Base-by-base conservation (phyloP, 1,140 invertebrate genomes). In the Goniozus legneri region DNA sequence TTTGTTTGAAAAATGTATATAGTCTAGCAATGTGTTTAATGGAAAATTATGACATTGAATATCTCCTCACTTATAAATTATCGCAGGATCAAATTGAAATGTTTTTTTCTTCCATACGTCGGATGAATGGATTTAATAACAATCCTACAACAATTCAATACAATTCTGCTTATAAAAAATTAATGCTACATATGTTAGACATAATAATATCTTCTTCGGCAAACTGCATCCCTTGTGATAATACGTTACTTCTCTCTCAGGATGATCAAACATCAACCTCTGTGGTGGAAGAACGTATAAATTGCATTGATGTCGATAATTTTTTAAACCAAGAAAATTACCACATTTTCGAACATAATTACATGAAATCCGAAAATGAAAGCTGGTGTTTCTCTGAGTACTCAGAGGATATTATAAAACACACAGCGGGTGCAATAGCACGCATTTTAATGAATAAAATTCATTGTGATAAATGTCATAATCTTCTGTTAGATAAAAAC, bases 51-150 rank as follows among this genome's bases (percentile, higher is more conserved):
- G 18, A 12, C 19, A n/a, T 7, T 24, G 21, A 41, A 27, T 41
- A 41, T 16, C 7, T 27, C n/a, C 8, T 24, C 8, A 6, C 13
- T n/a, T 27, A 24, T 27, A 41, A 24, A 21, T 24, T 22, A 12
- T 41, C 13, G 22, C 20, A 41, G 16, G 44, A 43, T 33, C 32
- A 47, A 33, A 16, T 73, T 13, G 67, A 75, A 58, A 36, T 71
- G 16, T 63, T 73, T 42, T 76, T 76, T 46, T 42, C 54, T 16
- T 44, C 44, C 15, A 44, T 50, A 16, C 16, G 47, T 13, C 22
- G 41, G n/a, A 50, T 50, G 47, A 50, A 44, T 15, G 41, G 41
- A 18, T 50, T 50, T 50, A 10, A 33, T 38, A 50, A 35, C 24
- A 50, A 50, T 24, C 47, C 40, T 12, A 50, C 47, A 0, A 50